Evolutionary conservation across 2,113 vertebrate genomes (phyloP).

Genomic region (Cyprinodon tularosa): DNA sequence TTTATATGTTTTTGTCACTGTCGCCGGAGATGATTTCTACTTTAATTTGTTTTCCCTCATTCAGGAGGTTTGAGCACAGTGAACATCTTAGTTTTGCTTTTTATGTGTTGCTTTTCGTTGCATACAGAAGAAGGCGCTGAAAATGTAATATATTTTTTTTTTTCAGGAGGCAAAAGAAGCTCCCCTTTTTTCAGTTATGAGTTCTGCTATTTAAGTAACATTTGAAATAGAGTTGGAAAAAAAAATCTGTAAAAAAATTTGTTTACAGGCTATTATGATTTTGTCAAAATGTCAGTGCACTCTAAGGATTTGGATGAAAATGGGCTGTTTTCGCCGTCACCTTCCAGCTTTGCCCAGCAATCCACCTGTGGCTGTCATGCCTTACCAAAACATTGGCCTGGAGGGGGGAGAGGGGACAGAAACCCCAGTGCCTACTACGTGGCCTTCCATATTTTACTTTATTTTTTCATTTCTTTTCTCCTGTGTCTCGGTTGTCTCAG

Average conservation of each 20-base stretch:
- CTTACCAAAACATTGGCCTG: constrained; percentile 79
- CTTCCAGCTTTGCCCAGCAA: constrained; percentile 48
- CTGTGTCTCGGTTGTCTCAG: constrained; percentile 59
- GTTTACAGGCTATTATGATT: constrained; percentile 83
- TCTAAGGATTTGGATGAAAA: constrained; percentile 43
- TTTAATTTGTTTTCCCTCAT: constrained; percentile 8
- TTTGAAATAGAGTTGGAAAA: constrained; percentile 44
- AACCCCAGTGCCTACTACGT: constrained; percentile 82
- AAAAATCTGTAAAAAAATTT: constrained; percentile 80
- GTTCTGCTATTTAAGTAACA: constrained; percentile 64
- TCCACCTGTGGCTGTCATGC: constrained; percentile 73
- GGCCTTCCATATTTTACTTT: constrained; percentile 81
- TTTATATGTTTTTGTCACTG: constrained; percentile 62
- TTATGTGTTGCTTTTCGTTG: constrained; percentile 78
- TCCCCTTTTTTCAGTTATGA: constrained; percentile 66
- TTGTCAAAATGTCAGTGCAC: constrained; percentile 64
- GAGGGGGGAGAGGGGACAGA: constrained; percentile 65
- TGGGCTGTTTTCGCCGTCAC: constrained; percentile 62
- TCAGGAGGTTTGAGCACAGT: constrained; percentile 57
- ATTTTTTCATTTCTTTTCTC: constrained; percentile 29
- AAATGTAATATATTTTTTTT: constrained; percentile 68
- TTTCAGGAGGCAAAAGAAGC: constrained; percentile 75
- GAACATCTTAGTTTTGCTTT: constrained; percentile 65
- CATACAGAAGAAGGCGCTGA: constrained; percentile 80
- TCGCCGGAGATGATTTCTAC: constrained; percentile 58